Conservation (phyloP, 2,113 vertebrate genomes). For the Oncorhynchus mykiss region DNA sequence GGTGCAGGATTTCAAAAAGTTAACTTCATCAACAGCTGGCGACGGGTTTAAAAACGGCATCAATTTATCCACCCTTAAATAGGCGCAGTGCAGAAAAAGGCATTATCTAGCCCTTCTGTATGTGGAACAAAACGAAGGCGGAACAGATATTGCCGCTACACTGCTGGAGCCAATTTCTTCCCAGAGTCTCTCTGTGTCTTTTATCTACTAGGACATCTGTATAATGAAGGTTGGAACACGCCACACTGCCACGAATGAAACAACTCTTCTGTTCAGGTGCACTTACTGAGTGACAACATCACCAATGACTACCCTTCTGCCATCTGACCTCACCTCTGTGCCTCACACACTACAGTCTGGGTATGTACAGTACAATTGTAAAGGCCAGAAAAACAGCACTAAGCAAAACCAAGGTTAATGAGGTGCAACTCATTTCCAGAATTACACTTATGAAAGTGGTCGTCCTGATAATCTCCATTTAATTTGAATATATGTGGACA, state of each 20-base stretch:
- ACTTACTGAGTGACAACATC: conserved; percentile 1
- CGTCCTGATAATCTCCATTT: not conserved
- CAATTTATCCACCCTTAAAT: not conserved
- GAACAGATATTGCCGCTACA: too few species aligned
- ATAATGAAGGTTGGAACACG: too few species aligned
- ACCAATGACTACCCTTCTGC: conserved; percentile 8
- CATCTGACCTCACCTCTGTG: conserved; percentile 2
- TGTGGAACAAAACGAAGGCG: too few species aligned
- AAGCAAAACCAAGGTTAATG: conserved; percentile 23
- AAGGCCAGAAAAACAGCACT: conserved; percentile 12
- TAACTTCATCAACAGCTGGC: not conserved
- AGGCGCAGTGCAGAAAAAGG: too few species aligned
- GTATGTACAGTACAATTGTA: not conserved
- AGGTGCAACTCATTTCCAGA: conserved; percentile 18
- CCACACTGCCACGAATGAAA: too few species aligned
- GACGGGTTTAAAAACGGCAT: not conserved
- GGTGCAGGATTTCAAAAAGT: conserved; percentile 5
- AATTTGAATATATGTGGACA: not conserved
- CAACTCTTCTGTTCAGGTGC: conserved; percentile 18
- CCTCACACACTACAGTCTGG: conserved; percentile 2
- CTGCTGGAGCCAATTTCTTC: too few species aligned
- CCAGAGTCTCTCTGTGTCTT: too few species aligned
- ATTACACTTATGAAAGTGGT: conserved; percentile 2
- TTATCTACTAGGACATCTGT: too few species aligned
- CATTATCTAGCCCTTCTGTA: too few species aligned